phyloP scores from a whole-genome alignment of 2,113 vertebrate species.

The Sorex araneus region DNA sequence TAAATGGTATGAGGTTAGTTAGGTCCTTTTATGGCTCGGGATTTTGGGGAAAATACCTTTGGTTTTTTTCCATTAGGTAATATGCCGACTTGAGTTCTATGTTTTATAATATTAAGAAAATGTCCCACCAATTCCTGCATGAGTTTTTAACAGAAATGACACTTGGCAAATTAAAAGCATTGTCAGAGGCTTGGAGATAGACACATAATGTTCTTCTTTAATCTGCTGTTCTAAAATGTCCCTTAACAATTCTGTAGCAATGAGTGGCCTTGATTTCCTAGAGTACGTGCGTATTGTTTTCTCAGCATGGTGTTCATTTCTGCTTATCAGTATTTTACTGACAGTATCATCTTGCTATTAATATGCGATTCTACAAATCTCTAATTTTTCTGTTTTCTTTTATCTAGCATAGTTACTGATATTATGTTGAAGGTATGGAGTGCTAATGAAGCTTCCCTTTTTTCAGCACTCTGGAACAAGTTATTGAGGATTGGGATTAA shows the following conservation, averaged over 20 bases:
- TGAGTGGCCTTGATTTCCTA: neutral
- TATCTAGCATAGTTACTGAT: neutral
- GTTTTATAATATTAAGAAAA: neutral
- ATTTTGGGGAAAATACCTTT: neutral
- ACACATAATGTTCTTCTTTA: conserved; percentile 13
- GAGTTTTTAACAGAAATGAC: neutral
- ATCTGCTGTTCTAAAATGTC: neutral
- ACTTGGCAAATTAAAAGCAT: neutral
- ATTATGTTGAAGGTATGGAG: neutral
- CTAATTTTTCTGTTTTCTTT: neutral
- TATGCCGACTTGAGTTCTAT: neutral
- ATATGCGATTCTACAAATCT: neutral
- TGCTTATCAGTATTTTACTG: conserved; percentile 2
- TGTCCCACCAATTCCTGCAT: neutral
- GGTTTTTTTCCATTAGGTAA: neutral
- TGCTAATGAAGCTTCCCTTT: conserved; percentile 1
- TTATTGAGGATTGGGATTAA: neutral
- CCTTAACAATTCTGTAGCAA: neutral
- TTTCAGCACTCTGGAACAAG: neutral
- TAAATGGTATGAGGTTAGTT: neutral
- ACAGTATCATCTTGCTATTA: conserved; percentile 31
- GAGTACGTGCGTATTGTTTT: conserved; percentile 13
- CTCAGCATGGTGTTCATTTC: neutral
- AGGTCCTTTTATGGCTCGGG: neutral
- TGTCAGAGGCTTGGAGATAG: neutral